Percentiles rank a stretch among this genome's conserved stretches.
phyloP scores from a whole-genome alignment of 2,797 vertebrate genomes.

The Pangasius macronema region DNA sequence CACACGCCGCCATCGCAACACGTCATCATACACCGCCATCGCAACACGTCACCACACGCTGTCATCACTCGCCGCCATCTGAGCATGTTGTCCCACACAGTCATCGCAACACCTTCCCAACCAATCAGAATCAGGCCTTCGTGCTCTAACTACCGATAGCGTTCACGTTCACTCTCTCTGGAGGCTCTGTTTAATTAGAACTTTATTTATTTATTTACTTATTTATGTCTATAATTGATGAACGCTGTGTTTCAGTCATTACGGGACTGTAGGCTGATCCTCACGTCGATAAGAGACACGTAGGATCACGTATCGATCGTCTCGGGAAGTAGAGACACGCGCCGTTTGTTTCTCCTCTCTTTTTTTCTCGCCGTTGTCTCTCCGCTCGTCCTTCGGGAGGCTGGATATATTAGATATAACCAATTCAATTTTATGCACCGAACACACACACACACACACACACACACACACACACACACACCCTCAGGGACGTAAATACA shows the following conservation, averaged over 20 bases:
- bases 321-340: constrained; percentile 1
- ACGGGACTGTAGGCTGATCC: constrained; percentile 10
- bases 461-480: constrained; percentile 67
- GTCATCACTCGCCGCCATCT: no score
- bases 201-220: neutral
- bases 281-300: constrained; percentile 16
- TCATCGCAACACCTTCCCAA: neutral
- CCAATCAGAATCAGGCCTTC: neutral
- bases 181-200: neutral
- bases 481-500: constrained; percentile 78
- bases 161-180: neutral
- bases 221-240: constrained; percentile 14
- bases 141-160: neutral
- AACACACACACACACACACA: constrained; percentile 73
- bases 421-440: constrained; percentile 84
- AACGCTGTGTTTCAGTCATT: constrained; percentile 15
- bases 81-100: no score
- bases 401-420: constrained; percentile 85
- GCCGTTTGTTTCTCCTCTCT: constrained; percentile 23
- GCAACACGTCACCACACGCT: no score
- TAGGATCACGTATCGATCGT: constrained; percentile 32
- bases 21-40: no score
- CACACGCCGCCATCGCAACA: no score
- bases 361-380: constrained; percentile 57
- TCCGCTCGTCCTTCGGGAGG: constrained; percentile 68